Base-by-base conservation (phyloP, 2,888 invertebrate species). In the Priocnemis perturbator region DNA sequence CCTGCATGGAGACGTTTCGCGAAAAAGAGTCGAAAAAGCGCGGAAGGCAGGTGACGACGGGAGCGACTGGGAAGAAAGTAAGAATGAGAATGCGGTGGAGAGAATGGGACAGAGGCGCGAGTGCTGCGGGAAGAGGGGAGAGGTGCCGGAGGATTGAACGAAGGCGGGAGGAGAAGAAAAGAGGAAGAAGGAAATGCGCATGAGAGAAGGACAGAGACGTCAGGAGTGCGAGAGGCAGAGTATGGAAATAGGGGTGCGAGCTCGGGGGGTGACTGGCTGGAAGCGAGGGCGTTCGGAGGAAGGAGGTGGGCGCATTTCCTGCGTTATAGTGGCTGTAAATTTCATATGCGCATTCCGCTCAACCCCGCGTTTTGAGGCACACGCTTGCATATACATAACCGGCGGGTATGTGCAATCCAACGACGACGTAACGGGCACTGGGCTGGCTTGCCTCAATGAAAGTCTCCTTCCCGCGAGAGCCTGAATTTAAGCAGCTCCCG, bases 301-400 rank as follows among this genome's bases (percentile, higher is more conserved):
- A 63, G 52, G 64, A 61, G 60, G 37, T 57, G 67, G 60, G 75
- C 65, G 80, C 75, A 70, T 78, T 83, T 84, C 80, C 77, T 76
- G 79, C 75, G 78, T 78, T 82, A 78, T 78, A 81, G 81, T 70
- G 77, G 83, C 77, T 80, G 84, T 84, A 84, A 84, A 84, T 84
- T 84, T 84, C 83, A 83, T 84, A 84, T 79, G 83, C 81, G 81
- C 80, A 82, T 84, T 83, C 81, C 76, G 70, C 69, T 65, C 72
- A 66, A 59, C 62, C 30, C 65, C 70, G 68, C 67, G 67, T 59
- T 71, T 73, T 73, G 73, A 71, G 65, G 9, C 60, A 21, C 64
- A 19, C 47, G 53, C 66, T 64, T 66, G 62, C 64, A 76, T 72
- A 74, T 67, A 73, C 72, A 63, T 74, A 67, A 64, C 70, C 45